Percentiles rank a stretch among this genome's conserved stretches.
Evolutionary conservation across 2,113 vertebrate species (phyloP).

Genomic region (Psittacus erithacus): DNA sequence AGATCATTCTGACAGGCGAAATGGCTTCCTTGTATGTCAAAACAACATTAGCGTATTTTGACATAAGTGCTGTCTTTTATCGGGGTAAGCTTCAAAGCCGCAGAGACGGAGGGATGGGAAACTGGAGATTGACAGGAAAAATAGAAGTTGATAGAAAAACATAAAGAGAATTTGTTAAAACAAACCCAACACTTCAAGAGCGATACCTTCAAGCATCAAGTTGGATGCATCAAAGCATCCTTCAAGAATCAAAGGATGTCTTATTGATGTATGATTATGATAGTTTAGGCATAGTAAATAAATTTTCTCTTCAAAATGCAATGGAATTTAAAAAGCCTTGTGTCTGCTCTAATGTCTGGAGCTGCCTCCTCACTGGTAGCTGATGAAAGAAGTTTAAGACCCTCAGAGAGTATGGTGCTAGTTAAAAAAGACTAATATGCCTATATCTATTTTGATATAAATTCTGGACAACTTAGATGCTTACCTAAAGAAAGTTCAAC

Average conservation of each 20-base stretch:
- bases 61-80: conserved; percentile 56
- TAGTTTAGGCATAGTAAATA: not conserved
- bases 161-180: conserved; percentile 32
- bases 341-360: not conserved
- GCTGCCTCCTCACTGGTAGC: not conserved
- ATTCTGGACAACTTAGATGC: not conserved
- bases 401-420: not conserved
- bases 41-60: conserved; percentile 57
- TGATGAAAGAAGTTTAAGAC: not conserved
- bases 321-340: not conserved
- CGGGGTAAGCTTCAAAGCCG: conserved; percentile 54
- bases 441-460: not conserved
- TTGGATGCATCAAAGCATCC: not conserved
- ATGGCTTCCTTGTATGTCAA: conserved; percentile 54
- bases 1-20: conserved; percentile 43
- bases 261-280: not conserved
- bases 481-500: not conserved
- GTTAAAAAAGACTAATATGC: not conserved
- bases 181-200: not conserved
- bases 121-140: conserved; percentile 42
- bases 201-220: not conserved
- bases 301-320: not conserved
- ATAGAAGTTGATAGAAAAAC: conserved; percentile 38
- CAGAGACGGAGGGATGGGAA: conserved; percentile 30
- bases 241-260: not conserved